Conservation (phyloP, 53 echinoderm and acorn worm species). For the Actinopyga echinites region DNA sequence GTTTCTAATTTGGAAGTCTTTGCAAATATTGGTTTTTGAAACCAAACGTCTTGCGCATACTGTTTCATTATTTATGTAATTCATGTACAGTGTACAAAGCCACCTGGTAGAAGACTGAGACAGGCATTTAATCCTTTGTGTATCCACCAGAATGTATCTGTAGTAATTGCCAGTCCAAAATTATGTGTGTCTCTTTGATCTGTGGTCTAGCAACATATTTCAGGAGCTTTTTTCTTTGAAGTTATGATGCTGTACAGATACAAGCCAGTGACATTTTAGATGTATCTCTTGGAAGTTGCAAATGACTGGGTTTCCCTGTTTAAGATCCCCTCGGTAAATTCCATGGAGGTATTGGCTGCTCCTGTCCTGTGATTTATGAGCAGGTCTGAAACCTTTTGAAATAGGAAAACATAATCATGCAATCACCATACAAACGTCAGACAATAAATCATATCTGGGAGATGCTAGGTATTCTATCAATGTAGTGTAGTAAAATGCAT, state of each 20-base stretch:
- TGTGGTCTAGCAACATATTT: neutral
- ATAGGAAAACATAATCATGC: conserved; percentile 33
- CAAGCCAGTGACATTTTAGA: neutral
- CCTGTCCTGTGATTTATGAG: conserved; percentile 12
- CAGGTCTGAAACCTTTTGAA: conserved; percentile 13
- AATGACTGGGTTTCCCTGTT: conserved; percentile 9
- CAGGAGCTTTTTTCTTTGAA: no score
- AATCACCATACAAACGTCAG: conserved; percentile 31
- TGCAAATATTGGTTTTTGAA: no score
- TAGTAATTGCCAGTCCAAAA: no score
- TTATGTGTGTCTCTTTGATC: neutral
- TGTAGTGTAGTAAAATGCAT: conserved; percentile 18
- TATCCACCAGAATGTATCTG: no score
- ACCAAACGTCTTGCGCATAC: no score
- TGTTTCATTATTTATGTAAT: no score
- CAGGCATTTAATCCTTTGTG: no score
- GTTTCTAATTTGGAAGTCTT: no score
- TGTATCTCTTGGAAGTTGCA: neutral
- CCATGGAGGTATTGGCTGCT: conserved; percentile 5
- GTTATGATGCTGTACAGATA: neutral
- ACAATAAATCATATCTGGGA: conserved; percentile 17
- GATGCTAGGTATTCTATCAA: conserved; percentile 30
- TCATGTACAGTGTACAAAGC: no score
- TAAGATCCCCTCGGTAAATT: neutral
- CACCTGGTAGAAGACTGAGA: no score